Conservation (phyloP, 2,888 invertebrate genomes). For the Diabrotica balteata region DNA sequence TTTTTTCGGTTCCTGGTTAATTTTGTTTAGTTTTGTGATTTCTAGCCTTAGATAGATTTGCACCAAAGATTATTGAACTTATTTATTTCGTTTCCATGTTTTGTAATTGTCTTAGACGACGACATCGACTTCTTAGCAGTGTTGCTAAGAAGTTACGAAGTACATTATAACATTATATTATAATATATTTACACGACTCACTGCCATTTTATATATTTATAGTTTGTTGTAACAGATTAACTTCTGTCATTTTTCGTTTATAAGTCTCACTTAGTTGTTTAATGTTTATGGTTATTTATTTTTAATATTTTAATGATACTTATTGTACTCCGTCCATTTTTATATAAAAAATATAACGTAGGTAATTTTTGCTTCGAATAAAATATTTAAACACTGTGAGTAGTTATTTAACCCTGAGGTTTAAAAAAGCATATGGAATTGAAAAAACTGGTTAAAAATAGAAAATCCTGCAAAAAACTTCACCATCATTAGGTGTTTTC, state of each 20-base stretch:
- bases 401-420: neutral
- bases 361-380: constrained; percentile 28
- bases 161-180: neutral
- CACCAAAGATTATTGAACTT: constrained; percentile 17
- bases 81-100: constrained; percentile 21
- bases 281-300: constrained; percentile 17
- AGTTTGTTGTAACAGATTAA: constrained; percentile 2
- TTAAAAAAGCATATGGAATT: too few species aligned
- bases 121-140: neutral
- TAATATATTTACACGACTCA: neutral
- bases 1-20: neutral
- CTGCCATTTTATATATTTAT: constrained; percentile 34
- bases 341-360: constrained; percentile 26
- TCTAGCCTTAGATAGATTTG: constrained; percentile 15
- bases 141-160: neutral
- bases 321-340: constrained; percentile 37
- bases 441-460: too few species aligned
- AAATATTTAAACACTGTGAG: constrained; percentile 23
- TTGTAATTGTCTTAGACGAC: constrained; percentile 6
- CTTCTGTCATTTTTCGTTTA: constrained; percentile 5
- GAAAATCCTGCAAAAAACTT: too few species aligned
- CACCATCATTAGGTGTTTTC: too few species aligned
- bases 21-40: constrained; percentile 4
- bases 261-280: constrained; percentile 15
- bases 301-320: constrained; percentile 13